Percentiles rank a stretch among this genome's conserved stretches.
phyloP scores from a whole-genome alignment of 2,113 vertebrate species.

The Hiodon tergisus region DNA sequence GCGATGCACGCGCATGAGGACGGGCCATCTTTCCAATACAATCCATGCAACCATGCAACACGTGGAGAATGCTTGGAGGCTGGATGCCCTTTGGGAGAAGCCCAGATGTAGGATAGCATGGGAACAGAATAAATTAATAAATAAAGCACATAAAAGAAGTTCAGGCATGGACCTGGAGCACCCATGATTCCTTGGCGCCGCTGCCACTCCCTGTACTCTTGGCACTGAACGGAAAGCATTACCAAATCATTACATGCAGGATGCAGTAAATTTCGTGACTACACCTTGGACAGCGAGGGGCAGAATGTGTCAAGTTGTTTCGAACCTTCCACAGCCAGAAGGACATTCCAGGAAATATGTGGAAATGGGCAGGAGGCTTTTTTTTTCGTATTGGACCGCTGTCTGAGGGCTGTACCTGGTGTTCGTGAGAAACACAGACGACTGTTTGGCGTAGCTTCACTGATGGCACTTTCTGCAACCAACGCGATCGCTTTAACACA shows the following conservation, averaged over 20 bases:
- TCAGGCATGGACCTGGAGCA: not conserved
- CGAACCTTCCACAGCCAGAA: conserved; percentile 10
- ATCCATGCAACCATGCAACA: too few species aligned
- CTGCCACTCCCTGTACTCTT: conserved; percentile 23
- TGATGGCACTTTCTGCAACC: not conserved
- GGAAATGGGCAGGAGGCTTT: not conserved
- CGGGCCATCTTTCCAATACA: too few species aligned
- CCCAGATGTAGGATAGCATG: conserved; percentile 1
- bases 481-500: not conserved
- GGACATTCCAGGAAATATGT: conserved; percentile 18
- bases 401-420: not conserved
- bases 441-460: not conserved
- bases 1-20: too few species aligned
- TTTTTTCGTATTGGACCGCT: not conserved
- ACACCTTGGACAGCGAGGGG: conserved; percentile 34
- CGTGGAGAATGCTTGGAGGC: not conserved
- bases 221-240: conserved; percentile 39
- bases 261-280: conserved; percentile 43
- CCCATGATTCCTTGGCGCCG: conserved; percentile 26
- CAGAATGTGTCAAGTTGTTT: conserved; percentile 33
- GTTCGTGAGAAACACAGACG: not conserved
- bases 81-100: not conserved
- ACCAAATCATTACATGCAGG: conserved; percentile 38
- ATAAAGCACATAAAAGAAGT: not conserved
- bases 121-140: not conserved